These are phyloP conservation scores for Rhynchotus rufescens DNA, from an alignment of 2,797 vertebrate genomes.

Conservation along the genomic window DNA sequence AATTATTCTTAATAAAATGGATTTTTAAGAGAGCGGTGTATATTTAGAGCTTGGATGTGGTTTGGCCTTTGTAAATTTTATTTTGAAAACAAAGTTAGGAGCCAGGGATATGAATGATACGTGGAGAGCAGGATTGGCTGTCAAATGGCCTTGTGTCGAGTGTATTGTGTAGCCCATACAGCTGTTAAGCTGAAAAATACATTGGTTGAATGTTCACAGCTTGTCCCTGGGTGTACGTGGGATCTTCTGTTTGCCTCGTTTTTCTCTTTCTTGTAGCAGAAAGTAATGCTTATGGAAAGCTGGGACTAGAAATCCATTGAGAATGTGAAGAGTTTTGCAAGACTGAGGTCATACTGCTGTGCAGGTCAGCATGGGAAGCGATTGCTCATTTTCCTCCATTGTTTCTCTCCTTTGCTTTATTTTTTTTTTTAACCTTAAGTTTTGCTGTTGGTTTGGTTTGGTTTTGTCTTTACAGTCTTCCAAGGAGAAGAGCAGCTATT, in stretches of 20 bases:
- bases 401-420: too few species aligned
- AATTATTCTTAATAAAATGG: neutral
- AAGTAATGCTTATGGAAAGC: neutral
- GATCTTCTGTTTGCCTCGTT: neutral
- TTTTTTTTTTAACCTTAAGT: neutral
- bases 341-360: neutral
- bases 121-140: neutral
- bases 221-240: neutral
- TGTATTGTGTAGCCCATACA: neutral
- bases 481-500: neutral
- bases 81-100: neutral
- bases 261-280: neutral
- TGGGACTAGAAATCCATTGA: neutral
- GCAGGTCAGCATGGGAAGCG: neutral
- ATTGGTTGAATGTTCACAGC: neutral
- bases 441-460: neutral
- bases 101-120: neutral
- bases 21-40: neutral
- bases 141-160: neutral
- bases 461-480: neutral
- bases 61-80: neutral
- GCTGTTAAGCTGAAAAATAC: neutral
- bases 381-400: neutral
- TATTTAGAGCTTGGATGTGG: neutral
- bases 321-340: neutral